A percentile compares a stretch with the other conserved stretches of the same genome.
phyloP scores from a whole-genome alignment of 2,113 vertebrate species.

The Corvus hawaiiensis region DNA sequence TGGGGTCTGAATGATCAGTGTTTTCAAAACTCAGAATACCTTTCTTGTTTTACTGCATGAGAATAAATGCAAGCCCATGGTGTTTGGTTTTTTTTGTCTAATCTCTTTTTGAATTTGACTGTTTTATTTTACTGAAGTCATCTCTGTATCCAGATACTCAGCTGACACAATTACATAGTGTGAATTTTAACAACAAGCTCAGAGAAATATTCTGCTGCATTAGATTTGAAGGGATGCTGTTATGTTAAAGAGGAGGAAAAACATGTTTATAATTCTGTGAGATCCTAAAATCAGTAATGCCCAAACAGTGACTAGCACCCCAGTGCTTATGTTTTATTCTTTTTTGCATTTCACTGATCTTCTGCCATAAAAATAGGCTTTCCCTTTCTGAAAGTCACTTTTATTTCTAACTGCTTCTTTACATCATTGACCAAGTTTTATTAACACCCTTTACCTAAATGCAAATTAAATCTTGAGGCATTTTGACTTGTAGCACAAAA shows the following conservation, averaged over 20 bases:
- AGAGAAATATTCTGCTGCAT: background rate
- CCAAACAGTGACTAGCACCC: background rate
- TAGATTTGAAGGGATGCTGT: background rate
- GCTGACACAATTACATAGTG: background rate
- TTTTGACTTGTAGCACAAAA: background rate
- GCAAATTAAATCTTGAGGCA: background rate
- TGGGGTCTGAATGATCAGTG: background rate
- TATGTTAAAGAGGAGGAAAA: constrained; percentile 2
- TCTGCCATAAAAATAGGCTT: background rate
- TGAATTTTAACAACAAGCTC: background rate
- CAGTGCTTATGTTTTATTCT: background rate
- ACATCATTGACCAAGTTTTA: background rate
- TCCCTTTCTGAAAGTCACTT: background rate
- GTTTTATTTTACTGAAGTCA: background rate
- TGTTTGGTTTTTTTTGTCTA: background rate
- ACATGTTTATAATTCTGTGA: background rate
- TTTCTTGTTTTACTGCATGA: background rate
- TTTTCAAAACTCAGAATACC: background rate
- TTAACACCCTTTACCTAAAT: constrained; percentile 1
- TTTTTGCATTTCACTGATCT: background rate
- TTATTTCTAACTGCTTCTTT: background rate
- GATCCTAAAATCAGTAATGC: background rate
- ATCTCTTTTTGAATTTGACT: background rate
- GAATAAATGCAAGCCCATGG: background rate
- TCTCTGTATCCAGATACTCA: background rate